Conservation (phyloP, 1,140 invertebrate genomes). For the Listronotus bonariensis region DNA sequence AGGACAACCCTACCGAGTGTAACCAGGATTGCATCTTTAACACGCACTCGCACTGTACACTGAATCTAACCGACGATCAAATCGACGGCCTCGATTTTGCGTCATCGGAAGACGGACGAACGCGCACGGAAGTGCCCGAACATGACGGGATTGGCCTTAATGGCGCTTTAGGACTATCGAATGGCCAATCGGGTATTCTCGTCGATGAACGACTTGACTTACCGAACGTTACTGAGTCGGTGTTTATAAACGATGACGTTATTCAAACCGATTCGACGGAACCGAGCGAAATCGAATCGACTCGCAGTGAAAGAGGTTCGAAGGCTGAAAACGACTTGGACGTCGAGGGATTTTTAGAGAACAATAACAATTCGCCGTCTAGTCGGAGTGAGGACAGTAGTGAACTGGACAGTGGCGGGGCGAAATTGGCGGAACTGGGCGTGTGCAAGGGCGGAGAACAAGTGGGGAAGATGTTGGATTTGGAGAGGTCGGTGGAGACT, state of each 20-base stretch:
- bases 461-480: conserved; percentile 23
- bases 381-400: conserved; percentile 1
- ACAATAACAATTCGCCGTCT: conserved; percentile 19
- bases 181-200: too few species aligned
- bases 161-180: too few species aligned
- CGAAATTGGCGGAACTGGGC: not conserved
- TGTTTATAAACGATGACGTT: too few species aligned
- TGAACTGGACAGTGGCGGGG: conserved; percentile 1
- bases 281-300: not conserved
- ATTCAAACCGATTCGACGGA: too few species aligned
- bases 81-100: conserved; percentile 30
- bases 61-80: conserved; percentile 33
- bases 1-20: conserved; percentile 40
- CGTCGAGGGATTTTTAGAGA: conserved; percentile 13
- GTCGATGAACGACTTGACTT: too few species aligned
- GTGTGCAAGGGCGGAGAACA: conserved; percentile 16
- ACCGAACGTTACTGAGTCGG: too few species aligned
- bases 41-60: conserved; percentile 8
- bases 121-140: too few species aligned
- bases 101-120: not conserved
- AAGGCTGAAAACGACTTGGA: conserved; percentile 20
- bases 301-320: conserved; percentile 11
- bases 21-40: conserved; percentile 47
- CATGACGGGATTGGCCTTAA: too few species aligned
- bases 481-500: conserved; percentile 53